Conservation (phyloP, 2,888 invertebrate species). For the Xanthia icteritia region DNA sequence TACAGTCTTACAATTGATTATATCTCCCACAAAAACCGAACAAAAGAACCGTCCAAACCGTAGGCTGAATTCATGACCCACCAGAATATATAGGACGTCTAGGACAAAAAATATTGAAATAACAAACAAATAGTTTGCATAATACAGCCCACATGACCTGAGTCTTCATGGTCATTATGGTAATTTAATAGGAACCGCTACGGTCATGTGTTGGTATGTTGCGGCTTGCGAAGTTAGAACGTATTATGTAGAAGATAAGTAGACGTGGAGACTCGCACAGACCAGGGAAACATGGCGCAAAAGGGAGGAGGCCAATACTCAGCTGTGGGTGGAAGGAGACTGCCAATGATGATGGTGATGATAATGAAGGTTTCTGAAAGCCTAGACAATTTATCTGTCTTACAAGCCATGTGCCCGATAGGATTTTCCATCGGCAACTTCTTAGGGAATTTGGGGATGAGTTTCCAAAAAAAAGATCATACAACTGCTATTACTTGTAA, state of each 20-base stretch:
- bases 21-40: not conserved
- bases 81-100: not conserved
- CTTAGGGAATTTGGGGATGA: not conserved
- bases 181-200: slow-evolving; percentile 38
- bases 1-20: slow-evolving; percentile 2
- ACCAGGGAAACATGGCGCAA: not conserved
- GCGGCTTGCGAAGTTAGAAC: not conserved
- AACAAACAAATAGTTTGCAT: slow-evolving; percentile 39
- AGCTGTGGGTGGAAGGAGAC: not conserved
- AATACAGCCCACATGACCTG: slow-evolving; percentile 23
- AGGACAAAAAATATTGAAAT: slow-evolving; percentile 22
- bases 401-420: not conserved
- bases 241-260: not conserved
- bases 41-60: not conserved
- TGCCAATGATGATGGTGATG: not conserved
- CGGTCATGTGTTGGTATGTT: slow-evolving; percentile 14
- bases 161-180: slow-evolving; percentile 45
- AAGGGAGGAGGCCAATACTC: not conserved
- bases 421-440: not conserved
- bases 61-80: not conserved
- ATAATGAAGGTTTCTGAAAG: not conserved
- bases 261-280: not conserved
- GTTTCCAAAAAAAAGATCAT: too few relatives aligned
- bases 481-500: too few relatives aligned
- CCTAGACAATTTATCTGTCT: not conserved